Evolutionary conservation across 2,797 vertebrate species (phyloP), one percentile per base, ranked within the genome.

Genomic region (Delichon dasypus): DNA sequence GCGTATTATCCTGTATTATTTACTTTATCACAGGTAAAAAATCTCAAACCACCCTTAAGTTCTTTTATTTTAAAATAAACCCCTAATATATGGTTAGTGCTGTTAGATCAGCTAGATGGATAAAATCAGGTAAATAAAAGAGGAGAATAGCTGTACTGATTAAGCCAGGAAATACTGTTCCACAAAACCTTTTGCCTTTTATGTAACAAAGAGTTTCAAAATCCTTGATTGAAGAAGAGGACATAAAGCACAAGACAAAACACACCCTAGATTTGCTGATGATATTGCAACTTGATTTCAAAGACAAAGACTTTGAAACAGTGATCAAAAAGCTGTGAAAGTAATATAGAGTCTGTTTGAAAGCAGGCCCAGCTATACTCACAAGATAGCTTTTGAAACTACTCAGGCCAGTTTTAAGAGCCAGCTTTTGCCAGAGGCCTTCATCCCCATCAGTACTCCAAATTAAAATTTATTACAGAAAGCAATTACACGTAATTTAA

Each of bases 401-500:
- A 67, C 73, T 79, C 58, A 73, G 83, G 72, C 65, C 79, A 83
- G 62, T 68, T 91, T 78, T 70, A 84, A 74, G 58, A 94, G 54
- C 15, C 57, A 29, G 16, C 23, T 68, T 57, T 91, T 87, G 77
- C 93, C 79, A 91, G 74, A 84, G 66, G 89, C 88, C 68, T 50
- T 88, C 15, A 15, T 85, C 53, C 68, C 79, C 75, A 85, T 64
- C 70, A 80, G 77, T 57, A 60, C 32, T 85, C 47, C 72, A 88
- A 81, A 91, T 88, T 51, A 85, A 78, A 68, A 85, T 68, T 65
- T 94, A 81, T 88, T 93, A 70, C 58, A 92, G 42, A 82, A 94
- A 75, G 81, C 92, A 93, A 93, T 89, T 89, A 76, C 18, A 8
- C 60, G 8, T 85, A 74, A 94, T 94, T 95, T 89, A 66, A 38